Conservation (phyloP, 2,797 vertebrate species). For the Gymnodraco acuticeps region DNA sequence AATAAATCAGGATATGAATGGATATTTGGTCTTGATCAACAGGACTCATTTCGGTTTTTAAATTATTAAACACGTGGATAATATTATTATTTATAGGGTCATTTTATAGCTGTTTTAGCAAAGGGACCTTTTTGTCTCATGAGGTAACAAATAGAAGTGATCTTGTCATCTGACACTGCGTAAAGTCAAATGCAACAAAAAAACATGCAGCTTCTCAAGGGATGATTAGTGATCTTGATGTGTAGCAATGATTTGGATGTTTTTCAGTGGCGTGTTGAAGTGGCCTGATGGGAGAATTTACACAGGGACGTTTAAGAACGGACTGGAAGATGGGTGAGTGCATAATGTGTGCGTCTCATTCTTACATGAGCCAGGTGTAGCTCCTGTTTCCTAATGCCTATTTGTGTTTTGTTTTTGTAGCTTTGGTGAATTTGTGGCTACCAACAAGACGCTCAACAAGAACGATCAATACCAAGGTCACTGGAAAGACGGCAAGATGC, state of each 20-base stretch:
- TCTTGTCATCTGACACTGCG: too few relatives aligned
- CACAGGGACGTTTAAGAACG: constrained; percentile 92
- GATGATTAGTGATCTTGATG: not conserved
- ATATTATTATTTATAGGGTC: too few relatives aligned
- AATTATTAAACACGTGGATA: too few relatives aligned
- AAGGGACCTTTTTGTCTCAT: too few relatives aligned
- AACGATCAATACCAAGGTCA: constrained; percentile 92
- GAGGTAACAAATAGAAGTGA: too few relatives aligned
- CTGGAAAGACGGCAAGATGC: constrained; percentile 98
- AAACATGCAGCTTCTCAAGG: too few relatives aligned
- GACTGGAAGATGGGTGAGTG: constrained; percentile 94
- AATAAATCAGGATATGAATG: too few relatives aligned
- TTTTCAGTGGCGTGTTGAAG: constrained; percentile 90
- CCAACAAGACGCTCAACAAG: constrained; percentile 90
- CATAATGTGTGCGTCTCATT: not conserved
- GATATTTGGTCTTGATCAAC: too few relatives aligned
- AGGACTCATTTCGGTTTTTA: too few relatives aligned
- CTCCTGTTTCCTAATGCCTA: not conserved
- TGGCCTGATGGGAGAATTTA: constrained; percentile 95
- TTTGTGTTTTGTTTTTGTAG: constrained; percentile 72
- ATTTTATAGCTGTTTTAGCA: too few relatives aligned
- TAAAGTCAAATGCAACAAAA: too few relatives aligned
- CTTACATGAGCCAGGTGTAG: not conserved
- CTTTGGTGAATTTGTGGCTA: constrained; percentile 90
- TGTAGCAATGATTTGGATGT: not conserved